A percentile compares a stretch with the other conserved stretches of the same genome.
Evolutionary conservation across 2,888 invertebrate species (phyloP).

Genomic region (Macropis europaea): DNA sequence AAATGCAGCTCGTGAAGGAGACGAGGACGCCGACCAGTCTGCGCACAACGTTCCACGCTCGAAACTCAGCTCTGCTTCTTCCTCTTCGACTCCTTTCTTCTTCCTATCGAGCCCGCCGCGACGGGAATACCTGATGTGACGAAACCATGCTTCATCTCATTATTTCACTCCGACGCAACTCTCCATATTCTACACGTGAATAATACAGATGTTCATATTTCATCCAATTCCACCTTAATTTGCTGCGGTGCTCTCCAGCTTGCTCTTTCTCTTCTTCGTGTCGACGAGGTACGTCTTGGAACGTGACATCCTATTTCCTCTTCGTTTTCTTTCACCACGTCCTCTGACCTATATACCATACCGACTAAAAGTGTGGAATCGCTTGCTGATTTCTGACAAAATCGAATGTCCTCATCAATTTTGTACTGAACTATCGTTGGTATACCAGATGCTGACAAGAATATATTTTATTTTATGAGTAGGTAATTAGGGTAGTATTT

Average conservation of each 20-base stretch:
- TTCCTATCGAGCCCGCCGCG: slow-evolving; percentile 2
- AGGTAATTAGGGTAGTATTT: too few relatives aligned
- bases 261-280: background rate
- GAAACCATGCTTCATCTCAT: slow-evolving; percentile 28
- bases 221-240: slow-evolving; percentile 25
- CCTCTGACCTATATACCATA: too few relatives aligned
- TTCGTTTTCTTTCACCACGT: too few relatives aligned
- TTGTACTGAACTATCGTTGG: too few relatives aligned
- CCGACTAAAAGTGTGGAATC: too few relatives aligned
- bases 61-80: slow-evolving; percentile 40
- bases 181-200: slow-evolving; percentile 11
- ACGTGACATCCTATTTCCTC: too few relatives aligned
- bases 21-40: slow-evolving; percentile 72
- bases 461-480: too few relatives aligned
- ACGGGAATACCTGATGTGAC: slow-evolving; percentile 19
- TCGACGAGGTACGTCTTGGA: too few relatives aligned
- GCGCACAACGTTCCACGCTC: slow-evolving; percentile 45
- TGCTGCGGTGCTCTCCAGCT: background rate
- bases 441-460: too few relatives aligned
- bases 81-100: slow-evolving; percentile 2
- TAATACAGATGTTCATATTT: slow-evolving; percentile 27
- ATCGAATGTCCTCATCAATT: too few relatives aligned
- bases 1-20: slow-evolving; percentile 65
- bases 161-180: background rate
- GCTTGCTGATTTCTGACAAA: too few relatives aligned